phyloP scores from a whole-genome alignment of 2,888 invertebrate genomes.

The Dusona sp. region DNA sequence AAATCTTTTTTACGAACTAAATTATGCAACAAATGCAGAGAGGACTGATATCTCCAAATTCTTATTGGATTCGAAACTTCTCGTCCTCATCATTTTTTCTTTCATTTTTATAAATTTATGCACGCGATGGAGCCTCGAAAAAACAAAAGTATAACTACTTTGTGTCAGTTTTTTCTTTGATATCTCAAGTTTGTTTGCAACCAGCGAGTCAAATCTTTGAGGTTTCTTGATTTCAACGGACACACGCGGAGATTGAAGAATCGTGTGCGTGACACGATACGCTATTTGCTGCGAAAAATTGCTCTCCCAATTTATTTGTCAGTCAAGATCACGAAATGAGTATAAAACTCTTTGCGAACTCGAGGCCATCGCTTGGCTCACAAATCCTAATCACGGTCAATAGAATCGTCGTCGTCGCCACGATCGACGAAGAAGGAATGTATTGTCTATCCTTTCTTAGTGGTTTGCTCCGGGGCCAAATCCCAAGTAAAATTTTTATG shows the following conservation, averaged over 20 bases:
- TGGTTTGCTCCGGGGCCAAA: neutral
- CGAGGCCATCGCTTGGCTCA: neutral
- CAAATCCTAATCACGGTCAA: conserved; percentile 16
- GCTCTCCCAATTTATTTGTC: conserved; percentile 66
- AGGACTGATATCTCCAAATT: neutral
- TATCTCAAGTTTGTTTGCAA: neutral
- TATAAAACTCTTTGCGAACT: neutral
- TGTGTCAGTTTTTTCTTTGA: neutral
- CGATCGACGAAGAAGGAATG: neutral
- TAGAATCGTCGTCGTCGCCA: neutral
- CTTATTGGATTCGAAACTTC: neutral
- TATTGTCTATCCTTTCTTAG: neutral
- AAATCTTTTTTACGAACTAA: too few species aligned
- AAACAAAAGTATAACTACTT: neutral
- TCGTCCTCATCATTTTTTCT: neutral
- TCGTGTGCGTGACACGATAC: conserved; percentile 63
- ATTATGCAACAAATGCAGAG: too few species aligned
- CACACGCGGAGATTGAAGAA: neutral
- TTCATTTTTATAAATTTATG: neutral
- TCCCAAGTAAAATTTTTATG: neutral
- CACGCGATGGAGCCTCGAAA: conserved; percentile 7
- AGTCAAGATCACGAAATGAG: conserved; percentile 64
- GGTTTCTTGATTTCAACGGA: neutral
- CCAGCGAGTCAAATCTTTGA: neutral
- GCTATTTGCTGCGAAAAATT: conserved; percentile 68